Evolutionary conservation across 23 tunicate genomes (phyloP), one percentile per base, ranked within the genome.

Genomic region (Botrylloides violaceus): DNA sequence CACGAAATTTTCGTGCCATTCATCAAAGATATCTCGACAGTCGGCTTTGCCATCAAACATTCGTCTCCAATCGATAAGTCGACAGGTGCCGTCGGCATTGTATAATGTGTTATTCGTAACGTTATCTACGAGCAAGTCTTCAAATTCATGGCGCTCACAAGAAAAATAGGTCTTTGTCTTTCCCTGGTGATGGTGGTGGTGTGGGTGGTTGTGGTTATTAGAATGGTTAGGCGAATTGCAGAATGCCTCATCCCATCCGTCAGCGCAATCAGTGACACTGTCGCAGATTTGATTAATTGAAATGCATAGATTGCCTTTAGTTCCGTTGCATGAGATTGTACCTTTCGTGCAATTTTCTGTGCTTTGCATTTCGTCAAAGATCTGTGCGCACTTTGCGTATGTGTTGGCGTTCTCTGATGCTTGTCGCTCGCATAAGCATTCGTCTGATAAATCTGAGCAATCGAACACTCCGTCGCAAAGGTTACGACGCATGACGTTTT

Each of bases 1-100:
- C 24, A 68, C 74, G 28, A 68, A 68, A 68, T 68, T 35, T 4
- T 39, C 49, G 37, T 68, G 58, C 74, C 74, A 68, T 43, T 68
- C 74, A 36, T 68, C 74, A 9, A 31, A 37, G 19, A 37, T 19
- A 15, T 68, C 58, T 19, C 26, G 49, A 37, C 74, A 68, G 30
- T 68, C 74, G 26, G 56, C 29, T 19, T 35, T 43, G 29, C 58
- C 74, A 26, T 68, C 74, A 30, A 68, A 68, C 9, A 7, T 35
- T 37, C 56, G 36, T 9, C 74, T 55, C 74, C 74, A 68, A 22
- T 68, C 74, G 5, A 68, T 68, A 24, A 68, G 37, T 25, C 6
- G 29, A 55, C 70, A 63, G 15, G 53, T 43, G 12, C 9, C 53
- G 19, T 33, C 70, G 20, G 26, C 35, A 34, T 63, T 7, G 36